Percentiles rank a stretch among this genome's conserved stretches.
Conservation (phyloP, 1,140 invertebrate species). For the Achroia grisella region DNA sequence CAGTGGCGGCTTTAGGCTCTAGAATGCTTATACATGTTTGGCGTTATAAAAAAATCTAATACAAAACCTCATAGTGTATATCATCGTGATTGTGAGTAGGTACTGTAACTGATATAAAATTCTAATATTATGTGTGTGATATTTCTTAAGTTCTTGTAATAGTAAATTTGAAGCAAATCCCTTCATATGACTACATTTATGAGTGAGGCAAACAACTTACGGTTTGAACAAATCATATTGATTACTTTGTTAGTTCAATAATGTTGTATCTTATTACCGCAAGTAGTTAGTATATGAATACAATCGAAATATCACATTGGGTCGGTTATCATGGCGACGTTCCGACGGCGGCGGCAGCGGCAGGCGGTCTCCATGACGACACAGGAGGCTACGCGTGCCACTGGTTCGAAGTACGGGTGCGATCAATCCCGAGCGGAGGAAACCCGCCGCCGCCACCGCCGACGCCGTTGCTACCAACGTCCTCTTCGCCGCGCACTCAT, state of each 20-base stretch:
- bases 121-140: too few relatives aligned
- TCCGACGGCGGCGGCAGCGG: slow-evolving; percentile 41
- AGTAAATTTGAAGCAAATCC: not conserved
- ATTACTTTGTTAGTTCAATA: too few relatives aligned
- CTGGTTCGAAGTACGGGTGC: slow-evolving; percentile 24
- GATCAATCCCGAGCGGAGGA: slow-evolving; percentile 50
- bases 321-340: slow-evolving; percentile 44
- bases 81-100: too few relatives aligned
- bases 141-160: too few relatives aligned
- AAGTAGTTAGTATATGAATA: not conserved
- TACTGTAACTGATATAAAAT: too few relatives aligned
- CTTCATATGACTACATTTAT: slow-evolving; percentile 8
- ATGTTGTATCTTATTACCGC: slow-evolving; percentile 8
- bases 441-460: slow-evolving; percentile 22
- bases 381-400: slow-evolving; percentile 30
- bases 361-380: slow-evolving; percentile 55
- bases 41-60: too few relatives aligned
- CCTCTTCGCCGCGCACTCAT: slow-evolving; percentile 3
- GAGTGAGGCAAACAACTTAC: not conserved
- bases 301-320: slow-evolving; percentile 17
- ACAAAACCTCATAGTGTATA: too few relatives aligned
- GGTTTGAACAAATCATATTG: too few relatives aligned
- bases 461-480: slow-evolving; percentile 11
- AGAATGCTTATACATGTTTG: too few relatives aligned
- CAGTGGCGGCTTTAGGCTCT: too few relatives aligned